A percentile compares a stretch with the other conserved stretches of the same genome.
Evolutionary conservation across 2,888 invertebrate species (phyloP).

Genomic region (Epirrhoe alternata): DNA sequence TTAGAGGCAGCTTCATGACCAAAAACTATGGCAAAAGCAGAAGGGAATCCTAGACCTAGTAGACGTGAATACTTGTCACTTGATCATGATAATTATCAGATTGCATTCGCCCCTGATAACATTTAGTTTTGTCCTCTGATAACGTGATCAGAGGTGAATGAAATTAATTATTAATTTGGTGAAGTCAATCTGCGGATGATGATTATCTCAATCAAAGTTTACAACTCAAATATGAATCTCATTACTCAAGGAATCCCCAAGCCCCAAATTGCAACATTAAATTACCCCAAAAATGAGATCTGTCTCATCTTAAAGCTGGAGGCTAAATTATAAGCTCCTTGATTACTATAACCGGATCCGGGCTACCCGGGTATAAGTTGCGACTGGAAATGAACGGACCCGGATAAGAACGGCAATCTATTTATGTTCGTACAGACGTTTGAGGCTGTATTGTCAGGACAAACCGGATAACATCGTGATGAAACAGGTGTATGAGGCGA

Average conservation of each 20-base stretch:
- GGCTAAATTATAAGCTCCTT: constrained; percentile 43
- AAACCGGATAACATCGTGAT: too few relatives aligned
- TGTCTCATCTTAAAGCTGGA: constrained; percentile 28
- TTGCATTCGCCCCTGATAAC: too few relatives aligned
- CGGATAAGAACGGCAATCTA: constrained; percentile 6
- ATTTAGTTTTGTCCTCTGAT: too few relatives aligned
- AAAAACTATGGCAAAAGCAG: too few relatives aligned
- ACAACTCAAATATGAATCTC: constrained; percentile 3
- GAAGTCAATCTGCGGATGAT: neutral
- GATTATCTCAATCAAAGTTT: neutral
- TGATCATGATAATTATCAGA: too few relatives aligned
- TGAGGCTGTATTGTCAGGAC: too few relatives aligned
- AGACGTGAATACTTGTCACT: too few relatives aligned
- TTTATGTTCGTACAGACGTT: neutral
- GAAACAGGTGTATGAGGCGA: too few relatives aligned
- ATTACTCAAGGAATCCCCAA: constrained; percentile 15
- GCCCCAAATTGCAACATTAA: constrained; percentile 16
- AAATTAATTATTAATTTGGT: too few relatives aligned
- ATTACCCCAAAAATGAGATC: constrained; percentile 31
- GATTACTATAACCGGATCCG: constrained; percentile 49
- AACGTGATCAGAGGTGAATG: too few relatives aligned
- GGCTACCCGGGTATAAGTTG: constrained; percentile 30
- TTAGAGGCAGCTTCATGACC: too few relatives aligned
- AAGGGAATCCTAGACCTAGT: too few relatives aligned
- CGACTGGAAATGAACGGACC: constrained; percentile 18